Evolutionary conservation across 1,140 invertebrate species (phyloP), one percentile per base, ranked within the genome.

Genomic region (Cylas formicarius): DNA sequence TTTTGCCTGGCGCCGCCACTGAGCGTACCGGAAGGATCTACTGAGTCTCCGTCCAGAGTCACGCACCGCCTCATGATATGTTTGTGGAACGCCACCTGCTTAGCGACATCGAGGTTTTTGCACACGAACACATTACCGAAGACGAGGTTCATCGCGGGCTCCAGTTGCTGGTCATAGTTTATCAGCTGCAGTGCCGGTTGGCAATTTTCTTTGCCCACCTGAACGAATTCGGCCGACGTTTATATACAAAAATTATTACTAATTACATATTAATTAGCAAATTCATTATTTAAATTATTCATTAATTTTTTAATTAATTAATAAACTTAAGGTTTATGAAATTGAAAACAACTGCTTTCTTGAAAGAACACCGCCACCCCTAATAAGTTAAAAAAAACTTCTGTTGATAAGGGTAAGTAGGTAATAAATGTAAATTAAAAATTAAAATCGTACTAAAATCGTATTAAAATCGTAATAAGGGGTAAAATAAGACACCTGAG

Each of bases 21-120:
- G 6, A 97, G 68, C 5, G 81, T 86, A 53, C 95, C 45, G 43
- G 78, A 69, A 2, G 95, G 92, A 72, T 95, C 89, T 48, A 87
- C 82, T 3, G 87, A 78, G 67, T 98, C 94, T 0, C 96, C 96
- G 53, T 92, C 87, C 0, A 95, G 65, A 1, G 94, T 97, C 5
- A 98, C 86, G 55, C 82, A 84, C 50, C 82, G 82, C 20, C 77
- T 83, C 61, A 76, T 74, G 31, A 97, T 80, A 9, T 69, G 65
- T 4, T 70, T 67, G 67, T 94, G 76, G 69, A 86, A 97, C 8
- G 90, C 77, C 2, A 80, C 67, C 60, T 74, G 72, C 52, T 82
- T 81, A 2, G 94, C 95, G 38, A 74, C 69, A 34, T 87, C 75
- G 65, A 93, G 76, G 62, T 89, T 78, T 22, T 74, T 75, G 64